phyloP scores from a whole-genome alignment of 2,888 invertebrate species.

The Phengaris alcon region DNA sequence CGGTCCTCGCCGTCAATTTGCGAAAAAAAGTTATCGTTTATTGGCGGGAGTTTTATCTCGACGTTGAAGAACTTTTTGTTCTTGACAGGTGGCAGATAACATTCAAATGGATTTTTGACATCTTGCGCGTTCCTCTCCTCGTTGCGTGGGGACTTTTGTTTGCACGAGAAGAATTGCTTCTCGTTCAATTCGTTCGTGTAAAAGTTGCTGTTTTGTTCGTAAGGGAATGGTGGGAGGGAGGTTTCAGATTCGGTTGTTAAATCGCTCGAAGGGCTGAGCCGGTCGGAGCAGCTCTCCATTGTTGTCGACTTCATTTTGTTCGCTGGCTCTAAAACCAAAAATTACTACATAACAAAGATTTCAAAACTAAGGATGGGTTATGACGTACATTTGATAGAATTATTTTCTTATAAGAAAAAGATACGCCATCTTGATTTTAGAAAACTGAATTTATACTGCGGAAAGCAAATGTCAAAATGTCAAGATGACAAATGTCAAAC shows the following conservation, averaged over 20 bases:
- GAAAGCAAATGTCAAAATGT: no score
- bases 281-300: slow-evolving; percentile 70
- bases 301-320: slow-evolving; percentile 69
- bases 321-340: slow-evolving; percentile 27
- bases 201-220: slow-evolving; percentile 61
- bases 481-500: no score
- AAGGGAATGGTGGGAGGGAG: slow-evolving; percentile 64
- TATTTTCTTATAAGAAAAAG: no score
- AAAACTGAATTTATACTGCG: no score
- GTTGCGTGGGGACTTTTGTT: slow-evolving; percentile 56
- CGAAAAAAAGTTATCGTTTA: slow-evolving; percentile 63
- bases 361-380: no score
- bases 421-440: no score
- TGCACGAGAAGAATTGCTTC: slow-evolving; percentile 67
- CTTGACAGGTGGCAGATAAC: slow-evolving; percentile 59
- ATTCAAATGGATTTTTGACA: slow-evolving; percentile 64
- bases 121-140: slow-evolving; percentile 59
- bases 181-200: slow-evolving; percentile 58
- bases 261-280: slow-evolving; percentile 70
- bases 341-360: no score
- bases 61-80: slow-evolving; percentile 72
- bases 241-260: slow-evolving; percentile 72
- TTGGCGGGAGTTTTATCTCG: slow-evolving; percentile 69
- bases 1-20: slow-evolving; percentile 66
- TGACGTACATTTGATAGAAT: no score